These are phyloP conservation scores for Lepidochrysops patricia DNA, from an alignment of 2,888 invertebrate genomes.

Conservation along the genomic window DNA sequence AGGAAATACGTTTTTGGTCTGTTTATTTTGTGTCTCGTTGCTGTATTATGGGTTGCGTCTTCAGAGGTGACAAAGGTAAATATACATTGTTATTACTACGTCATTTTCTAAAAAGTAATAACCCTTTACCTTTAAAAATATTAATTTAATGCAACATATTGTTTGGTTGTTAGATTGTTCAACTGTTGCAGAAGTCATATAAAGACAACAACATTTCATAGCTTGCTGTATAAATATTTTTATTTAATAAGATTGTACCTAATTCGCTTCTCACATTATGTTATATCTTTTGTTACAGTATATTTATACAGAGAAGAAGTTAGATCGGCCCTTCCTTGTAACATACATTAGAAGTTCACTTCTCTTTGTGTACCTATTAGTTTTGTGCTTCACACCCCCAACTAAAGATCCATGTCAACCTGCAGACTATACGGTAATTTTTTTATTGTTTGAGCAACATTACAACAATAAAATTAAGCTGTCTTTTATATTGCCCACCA, in stretches of 20 bases:
- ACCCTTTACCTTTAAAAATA: no score
- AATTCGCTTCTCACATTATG: no score
- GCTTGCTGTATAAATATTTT: no score
- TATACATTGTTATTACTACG: conserved; percentile 6
- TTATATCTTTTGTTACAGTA: conserved; percentile 81
- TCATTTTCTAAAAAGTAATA: not conserved
- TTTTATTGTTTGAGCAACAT: no score
- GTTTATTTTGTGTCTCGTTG: conserved; percentile 90
- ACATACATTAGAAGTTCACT: conserved; percentile 96
- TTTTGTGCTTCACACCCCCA: conserved; percentile 91
- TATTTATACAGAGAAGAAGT: conserved; percentile 87
- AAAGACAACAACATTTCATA: no score
- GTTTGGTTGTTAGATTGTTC: no score
- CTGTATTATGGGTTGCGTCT: conserved; percentile 96
- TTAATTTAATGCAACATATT: no score
- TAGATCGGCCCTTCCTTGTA: conserved; percentile 95
- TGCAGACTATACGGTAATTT: conserved; percentile 84
- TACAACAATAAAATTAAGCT: no score
- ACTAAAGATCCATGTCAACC: conserved; percentile 89
- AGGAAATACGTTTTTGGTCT: conserved; percentile 85
- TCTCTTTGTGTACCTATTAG: conserved; percentile 92
- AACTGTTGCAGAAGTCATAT: no score
- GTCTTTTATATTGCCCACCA: no score
- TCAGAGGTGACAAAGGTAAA: conserved; percentile 94
- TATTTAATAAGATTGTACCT: no score